A percentile compares a stretch with the other conserved stretches of the same genome.
These are phyloP conservation scores for Atherinomorus stipes DNA, from an alignment of 2,113 vertebrate genomes.

Conservation along the genomic window DNA sequence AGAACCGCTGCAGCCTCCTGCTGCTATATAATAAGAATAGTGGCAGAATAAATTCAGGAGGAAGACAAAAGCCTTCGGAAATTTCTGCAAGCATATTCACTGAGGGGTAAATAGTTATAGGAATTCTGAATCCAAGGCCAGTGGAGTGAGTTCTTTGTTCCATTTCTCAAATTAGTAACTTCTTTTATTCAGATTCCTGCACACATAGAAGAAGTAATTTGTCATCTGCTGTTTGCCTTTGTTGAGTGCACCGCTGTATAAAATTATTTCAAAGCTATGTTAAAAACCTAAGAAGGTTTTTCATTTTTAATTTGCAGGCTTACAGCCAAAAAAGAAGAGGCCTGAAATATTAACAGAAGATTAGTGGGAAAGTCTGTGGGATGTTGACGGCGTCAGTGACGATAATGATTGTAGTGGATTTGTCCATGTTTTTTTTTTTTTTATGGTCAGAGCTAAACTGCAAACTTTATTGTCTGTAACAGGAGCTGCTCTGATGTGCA, in stretches of 20 bases:
- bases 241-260: neutral
- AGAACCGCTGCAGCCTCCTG: neutral
- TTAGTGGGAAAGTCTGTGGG: neutral
- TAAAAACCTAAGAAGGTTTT: neutral
- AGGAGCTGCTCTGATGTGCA: slow-evolving; percentile 9
- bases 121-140: neutral
- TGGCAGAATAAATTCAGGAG: slow-evolving; percentile 1
- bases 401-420: slow-evolving; percentile 19
- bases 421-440: neutral
- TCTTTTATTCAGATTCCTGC: neutral
- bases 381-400: slow-evolving; percentile 10
- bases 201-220: neutral
- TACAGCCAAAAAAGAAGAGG: neutral
- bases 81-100: neutral
- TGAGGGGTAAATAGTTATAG: neutral
- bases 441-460: slow-evolving; percentile 1
- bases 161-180: neutral
- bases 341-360: neutral
- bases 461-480: neutral
- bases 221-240: neutral
- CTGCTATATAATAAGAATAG: neutral
- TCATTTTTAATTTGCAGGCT: neutral
- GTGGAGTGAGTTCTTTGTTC: neutral
- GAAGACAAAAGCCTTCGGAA: neutral
- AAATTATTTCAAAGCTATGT: neutral